These are phyloP conservation scores for Coptodon bakossiorum DNA, from an alignment of 2,113 vertebrate genomes.

Conservation along the genomic window DNA sequence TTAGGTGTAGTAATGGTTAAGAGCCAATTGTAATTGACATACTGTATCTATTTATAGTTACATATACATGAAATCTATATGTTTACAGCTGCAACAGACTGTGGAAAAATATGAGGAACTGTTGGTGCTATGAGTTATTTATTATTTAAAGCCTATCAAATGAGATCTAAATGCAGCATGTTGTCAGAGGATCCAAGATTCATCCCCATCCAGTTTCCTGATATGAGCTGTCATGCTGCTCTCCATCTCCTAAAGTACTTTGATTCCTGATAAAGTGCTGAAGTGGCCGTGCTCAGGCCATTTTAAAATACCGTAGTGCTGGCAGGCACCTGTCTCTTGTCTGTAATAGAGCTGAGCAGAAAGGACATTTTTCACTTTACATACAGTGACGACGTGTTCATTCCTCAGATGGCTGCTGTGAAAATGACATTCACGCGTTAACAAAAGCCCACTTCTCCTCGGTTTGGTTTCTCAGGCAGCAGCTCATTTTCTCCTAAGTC, in stretches of 20 bases:
- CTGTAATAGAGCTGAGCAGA: not conserved
- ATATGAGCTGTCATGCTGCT: not conserved
- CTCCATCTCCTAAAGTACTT: not conserved
- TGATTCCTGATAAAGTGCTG: not conserved
- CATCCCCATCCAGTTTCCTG: not conserved
- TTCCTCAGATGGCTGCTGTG: not conserved
- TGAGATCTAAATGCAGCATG: not conserved
- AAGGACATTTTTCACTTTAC: not conserved
- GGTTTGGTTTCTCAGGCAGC: not conserved
- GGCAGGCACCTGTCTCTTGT: not conserved
- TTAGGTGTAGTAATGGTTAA: not conserved
- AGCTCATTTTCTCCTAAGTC: constrained; percentile 20
- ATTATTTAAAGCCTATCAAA: not conserved
- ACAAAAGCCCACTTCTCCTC: constrained; percentile 11
- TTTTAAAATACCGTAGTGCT: not conserved
- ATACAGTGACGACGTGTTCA: not conserved
- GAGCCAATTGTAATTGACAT: not conserved
- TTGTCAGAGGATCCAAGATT: not conserved
- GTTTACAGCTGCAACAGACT: not conserved
- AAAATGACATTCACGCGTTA: constrained; percentile 22
- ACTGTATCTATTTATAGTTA: not conserved
- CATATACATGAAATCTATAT: not conserved
- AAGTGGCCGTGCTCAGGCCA: not conserved
- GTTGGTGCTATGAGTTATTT: not conserved
- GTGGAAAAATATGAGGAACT: not conserved